phyloP scores from a whole-genome alignment of 2,113 vertebrate species.

The Etia nguti region DNA sequence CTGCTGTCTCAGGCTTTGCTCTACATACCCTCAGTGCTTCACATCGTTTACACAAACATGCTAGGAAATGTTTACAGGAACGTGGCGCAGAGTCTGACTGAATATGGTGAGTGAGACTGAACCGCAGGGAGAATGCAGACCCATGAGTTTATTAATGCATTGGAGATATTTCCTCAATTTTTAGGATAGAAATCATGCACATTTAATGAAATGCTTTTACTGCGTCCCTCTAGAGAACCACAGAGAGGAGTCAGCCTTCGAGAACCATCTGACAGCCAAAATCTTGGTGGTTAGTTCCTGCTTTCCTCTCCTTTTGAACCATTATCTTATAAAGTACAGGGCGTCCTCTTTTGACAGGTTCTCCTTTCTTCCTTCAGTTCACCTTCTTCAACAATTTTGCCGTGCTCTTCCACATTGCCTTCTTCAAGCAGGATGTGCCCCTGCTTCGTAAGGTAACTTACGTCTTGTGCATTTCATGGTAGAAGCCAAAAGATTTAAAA shows the following conservation, averaged over 20 bases:
- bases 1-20: slow-evolving; percentile 50
- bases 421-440: slow-evolving; percentile 76
- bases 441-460: slow-evolving; percentile 73
- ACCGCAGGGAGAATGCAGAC: neutral
- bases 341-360: neutral
- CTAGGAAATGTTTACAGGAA: slow-evolving; percentile 67
- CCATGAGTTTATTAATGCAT: neutral
- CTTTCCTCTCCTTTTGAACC: neutral
- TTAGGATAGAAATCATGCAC: neutral
- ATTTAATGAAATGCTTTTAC: neutral
- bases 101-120: slow-evolving; percentile 69
- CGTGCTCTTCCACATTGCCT: slow-evolving; percentile 79
- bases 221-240: slow-evolving; percentile 70
- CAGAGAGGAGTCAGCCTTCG: slow-evolving; percentile 73
- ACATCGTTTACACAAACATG: slow-evolving; percentile 74
- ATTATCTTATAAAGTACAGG: neutral
- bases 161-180: neutral
- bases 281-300: slow-evolving; percentile 74
- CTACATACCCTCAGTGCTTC: slow-evolving; percentile 72
- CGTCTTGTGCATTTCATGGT: neutral
- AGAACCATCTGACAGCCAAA: slow-evolving; percentile 77
- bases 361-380: slow-evolving; percentile 59
- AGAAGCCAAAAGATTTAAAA: neutral
- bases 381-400: slow-evolving; percentile 82
- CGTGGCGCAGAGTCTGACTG: slow-evolving; percentile 67